Evolutionary conservation across 2,888 invertebrate genomes (phyloP).

Genomic region (Rhamphomyia laevipes): DNA sequence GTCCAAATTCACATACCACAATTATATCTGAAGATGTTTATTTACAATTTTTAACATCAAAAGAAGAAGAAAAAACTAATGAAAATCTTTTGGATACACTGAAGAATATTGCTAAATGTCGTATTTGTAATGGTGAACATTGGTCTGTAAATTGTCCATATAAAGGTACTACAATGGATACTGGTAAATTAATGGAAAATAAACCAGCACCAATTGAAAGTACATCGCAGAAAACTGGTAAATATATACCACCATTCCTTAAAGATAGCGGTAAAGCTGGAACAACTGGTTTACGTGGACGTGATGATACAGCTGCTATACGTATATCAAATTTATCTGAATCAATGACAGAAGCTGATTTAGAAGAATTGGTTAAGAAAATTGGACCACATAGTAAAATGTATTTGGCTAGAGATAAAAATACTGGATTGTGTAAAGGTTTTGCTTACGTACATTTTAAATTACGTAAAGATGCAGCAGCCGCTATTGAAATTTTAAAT

Average conservation of each 20-base stretch:
- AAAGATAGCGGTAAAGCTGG: conserved; percentile 74
- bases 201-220: conserved; percentile 39
- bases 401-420: conserved; percentile 90
- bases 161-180: conserved; percentile 76
- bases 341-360: conserved; percentile 86
- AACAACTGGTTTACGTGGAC: conserved; percentile 50
- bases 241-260: conserved; percentile 81
- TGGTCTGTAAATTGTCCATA: conserved; percentile 98
- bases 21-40: conserved; percentile 91
- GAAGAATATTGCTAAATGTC: conserved; percentile 64
- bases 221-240: conserved; percentile 37
- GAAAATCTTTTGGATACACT: conserved; percentile 76
- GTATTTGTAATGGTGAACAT: conserved; percentile 90
- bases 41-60: conserved; percentile 84
- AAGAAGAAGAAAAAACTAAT: conserved; percentile 78
- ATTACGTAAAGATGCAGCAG: conserved; percentile 77
- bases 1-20: conserved; percentile 96
- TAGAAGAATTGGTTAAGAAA: conserved; percentile 88
- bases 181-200: conserved; percentile 47
- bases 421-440: conserved; percentile 80
- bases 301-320: conserved; percentile 83
- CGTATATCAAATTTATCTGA: conserved; percentile 96
- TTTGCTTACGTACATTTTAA: conserved; percentile 98
- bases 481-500: conserved; percentile 79
- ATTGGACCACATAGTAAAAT: conserved; percentile 90